Conservation (phyloP, 2,797 vertebrate genomes). For the Tamandua tetradactyla region DNA sequence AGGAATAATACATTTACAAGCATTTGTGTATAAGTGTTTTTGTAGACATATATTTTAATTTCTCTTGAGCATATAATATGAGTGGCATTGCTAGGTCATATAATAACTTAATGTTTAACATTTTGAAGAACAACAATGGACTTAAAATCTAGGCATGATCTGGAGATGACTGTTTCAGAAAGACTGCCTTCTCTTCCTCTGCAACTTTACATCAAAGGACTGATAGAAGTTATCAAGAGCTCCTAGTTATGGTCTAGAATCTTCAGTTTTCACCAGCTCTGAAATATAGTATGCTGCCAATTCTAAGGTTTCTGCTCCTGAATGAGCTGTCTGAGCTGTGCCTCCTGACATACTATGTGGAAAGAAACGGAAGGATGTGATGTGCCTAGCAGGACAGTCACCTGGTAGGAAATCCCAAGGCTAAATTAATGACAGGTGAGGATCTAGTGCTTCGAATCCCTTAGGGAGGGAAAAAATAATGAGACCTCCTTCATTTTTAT, state of each 20-base stretch:
- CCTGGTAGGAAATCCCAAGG: background rate
- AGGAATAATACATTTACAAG: background rate
- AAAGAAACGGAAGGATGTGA: background rate
- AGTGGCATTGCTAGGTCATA: background rate
- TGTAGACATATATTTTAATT: background rate
- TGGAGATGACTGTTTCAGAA: constrained; percentile 14
- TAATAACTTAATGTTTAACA: background rate
- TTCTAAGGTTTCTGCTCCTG: background rate
- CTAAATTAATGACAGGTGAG: background rate
- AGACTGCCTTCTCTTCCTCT: background rate
- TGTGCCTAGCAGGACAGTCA: background rate
- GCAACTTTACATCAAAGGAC: background rate
- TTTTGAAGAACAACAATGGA: background rate
- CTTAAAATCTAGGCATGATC: background rate
- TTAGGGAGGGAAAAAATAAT: background rate
- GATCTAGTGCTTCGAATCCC: background rate
- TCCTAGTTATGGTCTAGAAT: background rate
- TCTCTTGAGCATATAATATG: background rate
- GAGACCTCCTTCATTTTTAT: background rate
- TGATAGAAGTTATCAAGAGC: background rate
- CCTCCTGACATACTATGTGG: background rate
- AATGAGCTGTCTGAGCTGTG: background rate
- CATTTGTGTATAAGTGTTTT: background rate
- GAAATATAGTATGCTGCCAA: background rate
- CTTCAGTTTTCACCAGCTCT: background rate